Evolutionary conservation across 2,888 invertebrate genomes (phyloP), one percentile per base, ranked within the genome.

Genomic region (Agrotis exclamationis): DNA sequence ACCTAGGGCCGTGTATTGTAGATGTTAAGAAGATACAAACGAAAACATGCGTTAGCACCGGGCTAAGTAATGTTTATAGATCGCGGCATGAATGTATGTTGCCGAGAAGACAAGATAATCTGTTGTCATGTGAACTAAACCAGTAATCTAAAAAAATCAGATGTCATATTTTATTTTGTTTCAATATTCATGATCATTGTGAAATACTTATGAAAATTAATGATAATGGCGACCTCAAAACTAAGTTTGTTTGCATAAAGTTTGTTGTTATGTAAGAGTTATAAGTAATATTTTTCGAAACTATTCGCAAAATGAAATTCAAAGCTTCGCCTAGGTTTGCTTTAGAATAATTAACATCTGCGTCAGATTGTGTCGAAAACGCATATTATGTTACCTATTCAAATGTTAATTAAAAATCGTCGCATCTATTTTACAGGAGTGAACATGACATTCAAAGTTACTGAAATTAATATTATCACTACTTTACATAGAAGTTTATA

Each of bases 401-500:
- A 63, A 50, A 24, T 47, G 9, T 20, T 64, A 18, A 33, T 33
- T 39, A 39, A 20, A 66, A 39, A 13, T 47, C 14, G 18, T 28
- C 2, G 13, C 45, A 39, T 70, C 18, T 22, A 18, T 65, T 75
- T 18, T 18, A 22, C 18, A 24, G 22, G n/a, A 74, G 51, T 45
- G 16, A 39, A 56, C 58, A 54, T 59, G 51, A 59, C 54, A 57
- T 18, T 24, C 5, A 13, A 28, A 58, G 22, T 48, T 22, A 65
- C 16, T 76, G 14, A 9, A 33, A 50, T 47, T 47, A 50, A 28
- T 51, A 47, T 58, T 24, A 53, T 24, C 53, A 66, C 33, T 51
- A 79, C 18, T 33, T 63, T 71, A 72, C 45, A 47, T 74, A 48
- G 16, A 45, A 57, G 14, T 58, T 62, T 39, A 28, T n/a, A 44